Conservation (phyloP, 2,113 vertebrate species). For the Chloropsis hardwickii region DNA sequence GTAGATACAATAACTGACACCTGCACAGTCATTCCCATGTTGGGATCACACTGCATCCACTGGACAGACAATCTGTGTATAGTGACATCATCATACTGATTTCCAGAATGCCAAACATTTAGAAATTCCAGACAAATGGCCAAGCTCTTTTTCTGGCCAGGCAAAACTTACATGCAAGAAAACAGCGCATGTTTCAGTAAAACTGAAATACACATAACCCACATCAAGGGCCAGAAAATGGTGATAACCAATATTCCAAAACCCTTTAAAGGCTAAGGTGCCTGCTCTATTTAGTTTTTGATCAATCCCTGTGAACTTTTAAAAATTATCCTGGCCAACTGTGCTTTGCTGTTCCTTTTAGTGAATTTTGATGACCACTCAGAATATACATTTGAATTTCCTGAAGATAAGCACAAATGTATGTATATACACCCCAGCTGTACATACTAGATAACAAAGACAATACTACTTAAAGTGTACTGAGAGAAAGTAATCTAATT, state of each 20-base stretch:
- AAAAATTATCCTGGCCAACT: background rate
- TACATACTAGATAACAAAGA: background rate
- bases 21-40: background rate
- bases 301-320: background rate
- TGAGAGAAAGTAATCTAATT: background rate
- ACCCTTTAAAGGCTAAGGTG: background rate
- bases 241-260: background rate
- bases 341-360: background rate
- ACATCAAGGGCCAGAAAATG: background rate
- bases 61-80: background rate
- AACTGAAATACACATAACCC: background rate
- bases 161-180: background rate
- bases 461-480: background rate
- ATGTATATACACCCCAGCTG: background rate
- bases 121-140: background rate
- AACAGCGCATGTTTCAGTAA: background rate
- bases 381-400: background rate
- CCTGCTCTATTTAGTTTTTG: background rate
- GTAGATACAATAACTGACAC: background rate
- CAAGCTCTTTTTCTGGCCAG: background rate
- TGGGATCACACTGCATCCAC: background rate
- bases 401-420: background rate
- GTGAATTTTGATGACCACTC: background rate
- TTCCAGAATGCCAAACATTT: background rate
- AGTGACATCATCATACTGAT: background rate